Base-by-base conservation (phyloP, 2,797 vertebrate genomes). In the Lepidocolaptes lacrymiger region DNA sequence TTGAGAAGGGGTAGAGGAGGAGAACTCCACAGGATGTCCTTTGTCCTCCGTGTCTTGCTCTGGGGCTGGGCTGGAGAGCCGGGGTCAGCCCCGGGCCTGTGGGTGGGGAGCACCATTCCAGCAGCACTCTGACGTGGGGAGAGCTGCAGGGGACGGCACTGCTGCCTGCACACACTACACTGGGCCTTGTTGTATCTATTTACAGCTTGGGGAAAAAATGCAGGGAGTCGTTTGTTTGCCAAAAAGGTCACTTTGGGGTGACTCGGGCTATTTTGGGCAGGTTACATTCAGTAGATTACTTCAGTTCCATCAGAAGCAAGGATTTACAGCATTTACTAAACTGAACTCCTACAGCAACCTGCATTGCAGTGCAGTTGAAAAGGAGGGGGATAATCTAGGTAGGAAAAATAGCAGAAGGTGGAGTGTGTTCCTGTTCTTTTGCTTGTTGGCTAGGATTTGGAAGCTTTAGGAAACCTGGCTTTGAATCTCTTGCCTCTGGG, bases 31-130 rank as follows among this genome's bases (percentile, higher is more conserved):
- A 97, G 91, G 88, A 64, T 7, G 19, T 52, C 84, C 92, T 94
- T 92, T 97, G 94, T 96, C 62, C 66, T 92, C 80, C 67, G 32
- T 59, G 20, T 89, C 73, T 82, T 86, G 88, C 85, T 96, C 61
- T 52, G 63, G 75, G 61, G 67, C 52, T 1, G 80, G 36, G 46
- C 49, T 93, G 67, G 71, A 59, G 76, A 86, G 51, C 55, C 52
- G 89, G 69, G 91, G 85, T 94, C 93, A 75, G 75, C 51, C 59
- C 48, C 24, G 32, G 75, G 84, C 78, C 46, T 75, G 68, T 43
- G 92, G 51, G 69, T 91, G 85, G 91, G 82, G 84, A 78, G 15
- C 85, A 39, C 75, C 61, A 48, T 85, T 93, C 77, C 64, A 81
- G 12, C 58, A 17, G 0, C 0, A 5, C 52, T 91, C 51, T 63